Evolutionary conservation across 2,888 invertebrate genomes (phyloP).

Genomic region (Archaeoteleia sp.): DNA sequence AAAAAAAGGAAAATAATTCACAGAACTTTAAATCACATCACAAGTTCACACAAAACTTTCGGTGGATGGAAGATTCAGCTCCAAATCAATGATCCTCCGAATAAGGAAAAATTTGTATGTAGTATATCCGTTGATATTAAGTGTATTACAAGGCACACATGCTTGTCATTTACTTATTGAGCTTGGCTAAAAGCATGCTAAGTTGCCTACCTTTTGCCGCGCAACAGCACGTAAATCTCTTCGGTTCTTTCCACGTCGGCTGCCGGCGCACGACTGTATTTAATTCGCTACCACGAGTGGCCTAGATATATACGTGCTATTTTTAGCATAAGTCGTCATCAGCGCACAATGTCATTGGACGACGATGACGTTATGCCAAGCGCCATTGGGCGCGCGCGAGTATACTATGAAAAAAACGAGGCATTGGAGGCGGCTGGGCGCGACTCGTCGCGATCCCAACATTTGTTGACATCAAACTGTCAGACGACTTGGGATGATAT

Average conservation of each 20-base stretch:
- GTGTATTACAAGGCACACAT: too few species aligned
- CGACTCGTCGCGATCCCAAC: too few species aligned
- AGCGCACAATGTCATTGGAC: slow-evolving; percentile 58
- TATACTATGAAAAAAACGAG: not conserved
- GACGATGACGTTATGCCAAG: slow-evolving; percentile 57
- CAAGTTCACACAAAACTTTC: too few species aligned
- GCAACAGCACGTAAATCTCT: not conserved
- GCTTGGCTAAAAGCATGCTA: not conserved
- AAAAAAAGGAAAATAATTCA: too few species aligned
- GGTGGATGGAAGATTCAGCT: too few species aligned
- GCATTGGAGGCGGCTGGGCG: too few species aligned
- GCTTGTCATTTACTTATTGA: not conserved
- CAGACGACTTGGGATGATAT: too few species aligned
- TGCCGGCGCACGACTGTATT: slow-evolving; percentile 73
- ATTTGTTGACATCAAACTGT: too few species aligned
- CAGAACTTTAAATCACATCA: too few species aligned
- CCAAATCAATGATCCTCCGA: too few species aligned
- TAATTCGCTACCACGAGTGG: slow-evolving; percentile 68
- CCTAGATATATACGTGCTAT: slow-evolving; percentile 72
- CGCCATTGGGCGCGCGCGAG: not conserved
- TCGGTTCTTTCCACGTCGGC: slow-evolving; percentile 61
- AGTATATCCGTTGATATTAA: too few species aligned
- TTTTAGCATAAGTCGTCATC: slow-evolving; percentile 70
- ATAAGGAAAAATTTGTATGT: too few species aligned
- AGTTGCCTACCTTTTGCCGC: slow-evolving; percentile 18